Evolutionary conservation across 92 coral and sea anemone genomes (phyloP).

Genomic region (Parazoanthus darwini): DNA sequence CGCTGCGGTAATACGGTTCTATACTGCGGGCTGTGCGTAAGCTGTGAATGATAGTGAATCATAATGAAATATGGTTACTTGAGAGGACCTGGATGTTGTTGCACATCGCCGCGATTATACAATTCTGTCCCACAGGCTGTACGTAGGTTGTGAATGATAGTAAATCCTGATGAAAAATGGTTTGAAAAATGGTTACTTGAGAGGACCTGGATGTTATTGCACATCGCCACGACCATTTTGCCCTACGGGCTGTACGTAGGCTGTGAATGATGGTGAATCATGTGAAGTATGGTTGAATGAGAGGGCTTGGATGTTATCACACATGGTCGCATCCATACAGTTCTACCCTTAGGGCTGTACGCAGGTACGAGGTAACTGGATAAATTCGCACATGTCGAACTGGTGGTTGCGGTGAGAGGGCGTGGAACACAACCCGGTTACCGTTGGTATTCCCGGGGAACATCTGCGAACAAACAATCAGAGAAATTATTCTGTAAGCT

Average conservation of each 20-base stretch:
- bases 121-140: conserved; percentile 32
- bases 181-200: too few relatives aligned
- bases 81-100: not conserved
- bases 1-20: too few relatives aligned
- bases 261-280: not conserved
- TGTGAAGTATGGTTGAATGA: not conserved
- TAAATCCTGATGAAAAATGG: too few relatives aligned
- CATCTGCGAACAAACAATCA: conserved; percentile 30
- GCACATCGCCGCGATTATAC: conserved; percentile 44
- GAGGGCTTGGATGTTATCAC: not conserved
- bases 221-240: too few relatives aligned
- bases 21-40: too few relatives aligned
- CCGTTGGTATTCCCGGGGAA: conserved; percentile 67
- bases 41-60: not conserved
- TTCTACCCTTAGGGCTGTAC: conserved; percentile 69
- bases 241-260: too few relatives aligned
- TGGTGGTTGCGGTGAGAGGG: conserved; percentile 46
- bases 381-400: conserved; percentile 55
- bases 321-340: conserved; percentile 69
- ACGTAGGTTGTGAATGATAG: too few relatives aligned
- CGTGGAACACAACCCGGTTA: conserved; percentile 56
- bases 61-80: not conserved
- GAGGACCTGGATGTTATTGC: too few relatives aligned
- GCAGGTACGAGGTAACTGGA: conserved; percentile 36
- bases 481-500: not conserved